Conservation (phyloP, 1,140 invertebrate genomes). For the Mycetomoellerius zeteki region DNA sequence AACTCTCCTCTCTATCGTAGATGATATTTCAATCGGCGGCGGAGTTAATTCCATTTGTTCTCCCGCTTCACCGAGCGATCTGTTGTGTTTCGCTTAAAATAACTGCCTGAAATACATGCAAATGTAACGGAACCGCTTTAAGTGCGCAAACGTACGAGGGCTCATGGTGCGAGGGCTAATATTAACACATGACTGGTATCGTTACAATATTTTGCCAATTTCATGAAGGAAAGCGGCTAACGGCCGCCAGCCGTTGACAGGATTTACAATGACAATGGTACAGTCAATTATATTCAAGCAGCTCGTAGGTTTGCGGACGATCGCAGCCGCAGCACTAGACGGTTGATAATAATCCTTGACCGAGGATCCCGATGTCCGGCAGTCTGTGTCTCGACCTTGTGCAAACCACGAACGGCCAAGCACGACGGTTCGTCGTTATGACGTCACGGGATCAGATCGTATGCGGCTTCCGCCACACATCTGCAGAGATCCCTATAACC, state of each 20-base stretch:
- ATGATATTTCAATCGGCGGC: slow-evolving; percentile 30
- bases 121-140: neutral
- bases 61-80: neutral
- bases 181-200: slow-evolving; percentile 1
- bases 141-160: neutral
- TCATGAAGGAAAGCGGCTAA: neutral
- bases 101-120: slow-evolving; percentile 26
- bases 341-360: slow-evolving; percentile 67
- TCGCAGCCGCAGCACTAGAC: slow-evolving; percentile 61
- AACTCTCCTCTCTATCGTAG: slow-evolving; percentile 39
- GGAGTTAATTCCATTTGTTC: slow-evolving; percentile 54
- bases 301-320: slow-evolving; percentile 38
- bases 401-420: slow-evolving; percentile 82
- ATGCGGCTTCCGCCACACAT: slow-evolving; percentile 79
- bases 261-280: neutral
- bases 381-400: slow-evolving; percentile 76
- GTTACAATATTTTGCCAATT: slow-evolving; percentile 30
- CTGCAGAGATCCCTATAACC: slow-evolving; percentile 74
- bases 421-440: slow-evolving; percentile 70
- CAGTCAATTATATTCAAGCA: slow-evolving; percentile 49
- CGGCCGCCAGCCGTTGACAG: neutral
- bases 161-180: neutral
- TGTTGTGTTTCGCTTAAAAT: slow-evolving; percentile 17
- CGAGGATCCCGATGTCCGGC: slow-evolving; percentile 30
- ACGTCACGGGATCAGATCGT: slow-evolving; percentile 69